phyloP scores from a whole-genome alignment of 2,797 vertebrate species.

The Onychomys arenicola region DNA sequence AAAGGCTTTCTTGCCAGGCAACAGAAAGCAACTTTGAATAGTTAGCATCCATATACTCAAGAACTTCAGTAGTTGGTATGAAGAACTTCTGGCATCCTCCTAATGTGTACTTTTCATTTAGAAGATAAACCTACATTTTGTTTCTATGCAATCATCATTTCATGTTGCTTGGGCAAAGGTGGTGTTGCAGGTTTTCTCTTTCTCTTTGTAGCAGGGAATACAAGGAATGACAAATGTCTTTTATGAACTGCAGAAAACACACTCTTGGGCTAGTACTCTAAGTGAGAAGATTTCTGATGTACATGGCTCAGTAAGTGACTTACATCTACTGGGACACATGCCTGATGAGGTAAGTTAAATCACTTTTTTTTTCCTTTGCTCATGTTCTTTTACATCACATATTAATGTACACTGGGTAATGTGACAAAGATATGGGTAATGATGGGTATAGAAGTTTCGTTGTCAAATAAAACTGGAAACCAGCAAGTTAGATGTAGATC shows the following conservation, averaged over 20 bases:
- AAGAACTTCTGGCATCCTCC: slow-evolving; percentile 47
- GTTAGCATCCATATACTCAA: slow-evolving; percentile 43
- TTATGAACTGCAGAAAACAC: slow-evolving; percentile 56
- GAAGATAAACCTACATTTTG: slow-evolving; percentile 56
- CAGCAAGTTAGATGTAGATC: slow-evolving; percentile 54
- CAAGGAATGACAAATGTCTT: slow-evolving; percentile 57
- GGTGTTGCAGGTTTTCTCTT: slow-evolving; percentile 41
- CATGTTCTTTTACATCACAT: slow-evolving; percentile 50
- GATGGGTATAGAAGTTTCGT: slow-evolving; percentile 50
- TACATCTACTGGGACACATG: slow-evolving; percentile 54
- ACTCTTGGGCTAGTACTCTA: slow-evolving; percentile 51
- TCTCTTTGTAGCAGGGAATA: slow-evolving; percentile 64
- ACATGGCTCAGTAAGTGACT: slow-evolving; percentile 55
- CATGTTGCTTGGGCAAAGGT: slow-evolving; percentile 46
- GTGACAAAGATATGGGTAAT: slow-evolving; percentile 63
- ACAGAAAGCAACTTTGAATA: slow-evolving; percentile 58
- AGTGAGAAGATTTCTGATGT: slow-evolving; percentile 58
- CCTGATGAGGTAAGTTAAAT: slow-evolving; percentile 62
- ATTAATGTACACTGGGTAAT: slow-evolving; percentile 44
- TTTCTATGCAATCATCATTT: slow-evolving; percentile 67
- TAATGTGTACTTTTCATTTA: slow-evolving; percentile 44
- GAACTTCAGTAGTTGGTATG: slow-evolving; percentile 9
- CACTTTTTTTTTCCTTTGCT: slow-evolving; percentile 56
- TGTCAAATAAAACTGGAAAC: slow-evolving; percentile 64
- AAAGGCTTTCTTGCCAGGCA: slow-evolving; percentile 33